These are phyloP conservation scores for Babyrousa celebensis DNA, from an alignment of 2,797 vertebrate species.

Conservation along the genomic window DNA sequence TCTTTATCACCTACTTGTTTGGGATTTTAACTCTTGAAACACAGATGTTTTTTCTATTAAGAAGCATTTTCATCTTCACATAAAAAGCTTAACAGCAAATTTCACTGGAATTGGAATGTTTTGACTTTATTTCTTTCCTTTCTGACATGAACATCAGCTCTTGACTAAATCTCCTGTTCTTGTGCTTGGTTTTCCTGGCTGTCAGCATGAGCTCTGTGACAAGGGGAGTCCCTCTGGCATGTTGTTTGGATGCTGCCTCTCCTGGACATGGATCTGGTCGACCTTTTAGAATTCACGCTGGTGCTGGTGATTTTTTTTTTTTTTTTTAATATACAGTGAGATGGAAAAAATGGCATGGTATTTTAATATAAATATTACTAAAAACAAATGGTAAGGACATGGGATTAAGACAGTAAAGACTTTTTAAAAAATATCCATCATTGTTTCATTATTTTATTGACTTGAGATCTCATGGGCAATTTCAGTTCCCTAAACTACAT, in stretches of 20 bases:
- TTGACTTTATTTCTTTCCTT: neutral
- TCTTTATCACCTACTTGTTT: neutral
- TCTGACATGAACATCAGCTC: neutral
- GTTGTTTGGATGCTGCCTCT: neutral
- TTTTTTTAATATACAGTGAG: neutral
- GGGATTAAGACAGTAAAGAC: neutral
- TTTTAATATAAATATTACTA: constrained; percentile 40
- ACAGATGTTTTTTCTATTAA: neutral
- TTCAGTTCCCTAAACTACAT: neutral
- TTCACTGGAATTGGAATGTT: neutral
- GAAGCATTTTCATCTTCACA: neutral
- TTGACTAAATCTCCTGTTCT: neutral
- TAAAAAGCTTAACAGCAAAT: neutral
- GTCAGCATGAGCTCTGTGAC: neutral
- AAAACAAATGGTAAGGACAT: neutral
- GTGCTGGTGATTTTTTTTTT: neutral
- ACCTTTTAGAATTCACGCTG: neutral
- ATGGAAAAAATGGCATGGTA: neutral
- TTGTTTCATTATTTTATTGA: neutral
- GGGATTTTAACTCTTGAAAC: neutral
- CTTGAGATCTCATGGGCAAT: neutral
- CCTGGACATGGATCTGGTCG: neutral
- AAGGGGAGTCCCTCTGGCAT: neutral
- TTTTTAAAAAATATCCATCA: neutral
- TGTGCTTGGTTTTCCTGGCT: neutral